A percentile compares a stretch with the other conserved stretches of the same genome.
These are phyloP conservation scores for Macrotus californicus DNA, from an alignment of 2,113 vertebrate species.

Conservation along the genomic window DNA sequence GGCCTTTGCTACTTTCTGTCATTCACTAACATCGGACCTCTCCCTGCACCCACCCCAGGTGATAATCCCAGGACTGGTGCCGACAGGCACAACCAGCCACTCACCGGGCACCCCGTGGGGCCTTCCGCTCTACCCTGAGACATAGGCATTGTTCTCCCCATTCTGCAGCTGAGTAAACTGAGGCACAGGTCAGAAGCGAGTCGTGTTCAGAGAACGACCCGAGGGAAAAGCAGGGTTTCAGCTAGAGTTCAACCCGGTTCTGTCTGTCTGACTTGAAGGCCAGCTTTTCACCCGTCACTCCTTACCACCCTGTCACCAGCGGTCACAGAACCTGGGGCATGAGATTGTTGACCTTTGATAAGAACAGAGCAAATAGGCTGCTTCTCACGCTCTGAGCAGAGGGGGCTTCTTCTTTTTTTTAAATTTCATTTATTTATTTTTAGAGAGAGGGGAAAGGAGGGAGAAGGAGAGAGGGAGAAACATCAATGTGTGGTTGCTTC, in stretches of 20 bases:
- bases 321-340: background rate
- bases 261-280: background rate
- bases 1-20: background rate
- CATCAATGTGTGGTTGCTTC: no score
- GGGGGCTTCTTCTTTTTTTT: no score
- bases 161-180: background rate
- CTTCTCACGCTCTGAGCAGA: background rate
- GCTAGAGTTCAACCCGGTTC: background rate
- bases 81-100: fast-evolving
- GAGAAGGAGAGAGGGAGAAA: no score
- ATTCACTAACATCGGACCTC: background rate
- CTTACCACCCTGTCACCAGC: background rate
- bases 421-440: no score
- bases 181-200: background rate
- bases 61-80: background rate
- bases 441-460: no score
- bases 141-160: background rate
- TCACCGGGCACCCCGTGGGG: no score
- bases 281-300: background rate
- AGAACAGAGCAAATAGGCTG: background rate
- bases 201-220: background rate
- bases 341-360: background rate
- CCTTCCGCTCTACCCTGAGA: background rate
- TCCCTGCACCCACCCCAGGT: background rate
- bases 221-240: background rate